A percentile compares a stretch with the other conserved stretches of the same genome.
Evolutionary conservation across 2,797 vertebrate species (phyloP).

Genomic region (Lates japonicus): DNA sequence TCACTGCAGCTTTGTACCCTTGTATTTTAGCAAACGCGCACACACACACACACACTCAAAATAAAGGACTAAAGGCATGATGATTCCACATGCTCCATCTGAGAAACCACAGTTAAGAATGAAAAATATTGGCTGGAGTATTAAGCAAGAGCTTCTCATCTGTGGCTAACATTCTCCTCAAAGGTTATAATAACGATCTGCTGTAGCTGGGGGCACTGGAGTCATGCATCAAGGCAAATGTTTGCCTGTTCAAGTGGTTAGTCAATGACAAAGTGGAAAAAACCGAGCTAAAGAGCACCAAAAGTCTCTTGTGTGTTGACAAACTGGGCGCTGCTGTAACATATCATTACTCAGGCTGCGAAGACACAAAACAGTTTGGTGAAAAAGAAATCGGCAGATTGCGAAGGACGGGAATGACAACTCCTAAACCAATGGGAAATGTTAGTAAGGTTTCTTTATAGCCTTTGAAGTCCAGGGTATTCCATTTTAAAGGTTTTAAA

Average conservation of each 20-base stretch:
- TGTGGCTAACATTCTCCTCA: slow-evolving; percentile 72
- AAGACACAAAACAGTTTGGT: slow-evolving; percentile 61
- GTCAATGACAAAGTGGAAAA: slow-evolving; percentile 83
- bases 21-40: slow-evolving; percentile 62
- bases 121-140: slow-evolving; percentile 66
- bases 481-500: slow-evolving; percentile 84
- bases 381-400: slow-evolving; percentile 52
- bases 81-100: slow-evolving; percentile 30
- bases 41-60: background rate
- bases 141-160: slow-evolving; percentile 69
- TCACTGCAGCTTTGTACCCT: slow-evolving; percentile 66
- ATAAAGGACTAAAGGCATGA: slow-evolving; percentile 29
- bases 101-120: slow-evolving; percentile 50
- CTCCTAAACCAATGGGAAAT: slow-evolving; percentile 65
- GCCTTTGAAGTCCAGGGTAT: slow-evolving; percentile 81
- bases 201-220: slow-evolving; percentile 73
- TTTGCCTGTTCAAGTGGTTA: slow-evolving; percentile 83
- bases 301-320: slow-evolving; percentile 73
- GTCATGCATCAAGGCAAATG: slow-evolving; percentile 84
- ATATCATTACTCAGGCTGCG: slow-evolving; percentile 70
- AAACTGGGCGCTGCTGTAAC: slow-evolving; percentile 65
- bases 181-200: slow-evolving; percentile 81
- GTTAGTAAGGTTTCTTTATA: slow-evolving; percentile 67
- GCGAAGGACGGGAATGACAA: slow-evolving; percentile 59
- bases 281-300: slow-evolving; percentile 67